Evolutionary conservation across 2,888 invertebrate genomes (phyloP), one percentile per base, ranked within the genome.

Genomic region (Aproaerema taeniolella): DNA sequence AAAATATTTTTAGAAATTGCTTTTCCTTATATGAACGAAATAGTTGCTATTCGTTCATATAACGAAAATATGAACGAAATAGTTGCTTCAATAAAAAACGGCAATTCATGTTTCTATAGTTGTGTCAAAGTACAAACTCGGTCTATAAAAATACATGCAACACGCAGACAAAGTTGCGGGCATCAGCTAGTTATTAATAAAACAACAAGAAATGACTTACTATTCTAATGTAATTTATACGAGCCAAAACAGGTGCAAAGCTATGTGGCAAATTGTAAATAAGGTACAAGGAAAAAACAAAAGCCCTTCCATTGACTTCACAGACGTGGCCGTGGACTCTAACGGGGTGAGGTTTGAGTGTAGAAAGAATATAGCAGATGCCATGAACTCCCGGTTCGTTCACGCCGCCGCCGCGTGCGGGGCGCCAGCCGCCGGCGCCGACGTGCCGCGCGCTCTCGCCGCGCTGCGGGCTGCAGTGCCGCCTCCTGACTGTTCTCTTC

Each of bases 311-410:
- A 12, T 38, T 8, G 38, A 32, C 15, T 15, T 26, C 15, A 34
- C 39, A 2, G 33, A 28, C 3, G 4, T 39, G 1, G 14, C 15
- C 3, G 28, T 14, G 10, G 30, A 33, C 15, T 2, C 7, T 2
- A 8, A n/a, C 2, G 39, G 39, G 1, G 8, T 5, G 6, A 20
- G 17, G 7, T 33, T 33, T 8, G 4, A 28, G 3, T 28, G 29
- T 8, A 20, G 11, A 20, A 20, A 30, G 9, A 30, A 32, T 6
- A 30, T 30, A 1, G 39, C 30, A 1, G 15, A 41, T 24, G 33
- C 33, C 2, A 33, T 41, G 15, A 41, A 41, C 24, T n/a, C n/a
- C 1, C 10, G 38, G 16, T 41, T 41, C 14, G 32, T 16, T 14
- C 6, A 20, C 1, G 36, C 32, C 2, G 41, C 41, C 10, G 31